These are phyloP conservation scores for Scartelaos histophorus DNA, from an alignment of 2,113 vertebrate genomes.

Conservation along the genomic window DNA sequence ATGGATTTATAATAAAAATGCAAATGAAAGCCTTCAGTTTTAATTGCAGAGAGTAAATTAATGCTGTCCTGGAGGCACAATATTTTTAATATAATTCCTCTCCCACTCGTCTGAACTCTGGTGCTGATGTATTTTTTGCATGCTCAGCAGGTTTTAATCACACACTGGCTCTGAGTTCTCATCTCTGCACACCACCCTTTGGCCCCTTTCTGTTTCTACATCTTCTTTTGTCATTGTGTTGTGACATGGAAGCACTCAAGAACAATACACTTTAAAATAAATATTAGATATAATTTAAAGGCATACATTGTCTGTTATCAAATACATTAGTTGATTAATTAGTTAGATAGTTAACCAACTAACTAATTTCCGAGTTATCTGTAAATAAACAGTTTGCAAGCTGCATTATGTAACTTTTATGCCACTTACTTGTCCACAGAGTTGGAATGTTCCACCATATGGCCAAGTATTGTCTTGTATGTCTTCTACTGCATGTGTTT, in stretches of 20 bases:
- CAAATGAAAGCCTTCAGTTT: neutral
- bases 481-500: no score
- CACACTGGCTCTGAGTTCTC: constrained; percentile 6
- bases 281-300: no score
- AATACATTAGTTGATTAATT: no score
- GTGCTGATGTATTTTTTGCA: neutral
- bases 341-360: no score
- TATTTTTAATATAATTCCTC: neutral
- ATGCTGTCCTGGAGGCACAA: constrained; percentile 1
- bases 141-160: constrained; percentile 20
- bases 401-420: no score
- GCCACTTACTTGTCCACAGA: no score
- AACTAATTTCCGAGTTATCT: no score
- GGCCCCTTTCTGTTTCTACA: constrained; percentile 32
- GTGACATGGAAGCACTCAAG: neutral
- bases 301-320: no score
- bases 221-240: neutral
- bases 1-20: constrained; percentile 9
- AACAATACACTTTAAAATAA: no score
- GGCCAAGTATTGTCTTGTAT: no score
- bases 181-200: constrained; percentile 15
- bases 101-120: constrained; percentile 9
- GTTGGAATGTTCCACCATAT: no score
- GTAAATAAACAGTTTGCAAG: no score
- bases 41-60: neutral